A percentile compares a stretch with the other conserved stretches of the same genome.
phyloP scores from a whole-genome alignment of 2,113 vertebrate species.

The Neodon shergylaensis region DNA sequence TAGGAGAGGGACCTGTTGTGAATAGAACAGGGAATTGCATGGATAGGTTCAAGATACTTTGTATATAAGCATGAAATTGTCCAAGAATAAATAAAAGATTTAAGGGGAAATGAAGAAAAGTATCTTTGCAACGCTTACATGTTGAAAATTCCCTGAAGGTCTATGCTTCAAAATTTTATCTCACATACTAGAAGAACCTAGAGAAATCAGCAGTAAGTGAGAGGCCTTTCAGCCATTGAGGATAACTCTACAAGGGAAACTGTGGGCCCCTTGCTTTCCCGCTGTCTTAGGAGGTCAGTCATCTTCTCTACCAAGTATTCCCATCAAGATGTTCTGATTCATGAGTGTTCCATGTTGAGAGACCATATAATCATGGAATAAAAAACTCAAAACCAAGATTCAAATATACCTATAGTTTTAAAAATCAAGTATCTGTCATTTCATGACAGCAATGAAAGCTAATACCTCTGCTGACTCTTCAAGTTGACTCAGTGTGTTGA shows the following conservation, averaged over 20 bases:
- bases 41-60: neutral
- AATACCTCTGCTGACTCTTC: neutral
- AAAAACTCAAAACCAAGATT: neutral
- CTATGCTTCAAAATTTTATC: fast-evolving
- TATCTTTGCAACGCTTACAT: neutral
- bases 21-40: neutral
- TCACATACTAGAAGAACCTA: too few species aligned
- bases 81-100: neutral
- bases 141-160: neutral
- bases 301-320: neutral
- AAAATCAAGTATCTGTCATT: neutral
- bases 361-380: neutral
- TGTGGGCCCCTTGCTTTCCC: too few species aligned
- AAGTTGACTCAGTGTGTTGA: neutral
- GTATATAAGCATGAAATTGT: neutral
- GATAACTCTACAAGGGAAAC: too few species aligned
- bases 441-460: neutral
- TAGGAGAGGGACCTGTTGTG: neutral
- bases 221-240: neutral
- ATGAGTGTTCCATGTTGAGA: neutral
- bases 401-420: neutral
- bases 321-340: neutral
- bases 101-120: neutral
- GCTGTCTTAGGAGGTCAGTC: neutral
- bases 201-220: neutral